Conservation (phyloP, 2,888 invertebrate species). For the Metalampra italica region DNA sequence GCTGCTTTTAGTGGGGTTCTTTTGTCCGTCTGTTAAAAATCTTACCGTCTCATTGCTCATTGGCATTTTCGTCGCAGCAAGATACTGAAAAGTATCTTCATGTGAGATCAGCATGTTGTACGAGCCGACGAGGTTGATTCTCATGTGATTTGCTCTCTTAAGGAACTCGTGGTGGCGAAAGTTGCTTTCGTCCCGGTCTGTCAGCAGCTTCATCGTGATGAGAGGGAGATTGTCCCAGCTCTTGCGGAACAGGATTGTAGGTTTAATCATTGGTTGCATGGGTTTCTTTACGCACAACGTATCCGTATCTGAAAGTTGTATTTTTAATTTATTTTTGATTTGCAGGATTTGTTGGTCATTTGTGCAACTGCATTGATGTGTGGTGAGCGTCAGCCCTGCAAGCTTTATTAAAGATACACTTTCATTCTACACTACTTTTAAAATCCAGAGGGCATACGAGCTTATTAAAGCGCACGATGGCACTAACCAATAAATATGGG, state of each 20-base stretch:
- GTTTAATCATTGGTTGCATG: slow-evolving; percentile 47
- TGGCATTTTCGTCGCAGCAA: slow-evolving; percentile 48
- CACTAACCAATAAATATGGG: slow-evolving; percentile 41
- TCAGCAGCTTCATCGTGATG: slow-evolving; percentile 41
- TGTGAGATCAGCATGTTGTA: slow-evolving; percentile 50
- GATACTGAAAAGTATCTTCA: slow-evolving; percentile 35
- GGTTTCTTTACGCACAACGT: slow-evolving; percentile 45
- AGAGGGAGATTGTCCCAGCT: slow-evolving; percentile 66
- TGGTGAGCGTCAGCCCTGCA: too few relatives aligned
- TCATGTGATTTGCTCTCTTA: slow-evolving; percentile 38
- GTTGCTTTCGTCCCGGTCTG: slow-evolving; percentile 35
- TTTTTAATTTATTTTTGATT: too few relatives aligned
- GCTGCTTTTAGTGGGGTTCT: too few relatives aligned
- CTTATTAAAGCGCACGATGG: too few relatives aligned
- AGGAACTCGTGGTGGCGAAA: slow-evolving; percentile 32
- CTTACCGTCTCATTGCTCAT: slow-evolving; percentile 39
- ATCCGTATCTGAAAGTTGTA: slow-evolving; percentile 12
- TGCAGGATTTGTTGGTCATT: too few relatives aligned
- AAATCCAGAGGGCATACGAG: too few relatives aligned
- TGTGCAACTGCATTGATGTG: too few relatives aligned
- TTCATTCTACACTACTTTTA: too few relatives aligned
- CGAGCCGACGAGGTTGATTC: slow-evolving; percentile 49
- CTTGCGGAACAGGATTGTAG: slow-evolving; percentile 31
- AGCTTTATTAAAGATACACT: too few relatives aligned
- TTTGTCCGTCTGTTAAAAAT: not conserved